Percentiles rank a stretch among this genome's conserved stretches.
phyloP scores from a whole-genome alignment of 2,113 vertebrate species.

The Urocitellus parryii region DNA sequence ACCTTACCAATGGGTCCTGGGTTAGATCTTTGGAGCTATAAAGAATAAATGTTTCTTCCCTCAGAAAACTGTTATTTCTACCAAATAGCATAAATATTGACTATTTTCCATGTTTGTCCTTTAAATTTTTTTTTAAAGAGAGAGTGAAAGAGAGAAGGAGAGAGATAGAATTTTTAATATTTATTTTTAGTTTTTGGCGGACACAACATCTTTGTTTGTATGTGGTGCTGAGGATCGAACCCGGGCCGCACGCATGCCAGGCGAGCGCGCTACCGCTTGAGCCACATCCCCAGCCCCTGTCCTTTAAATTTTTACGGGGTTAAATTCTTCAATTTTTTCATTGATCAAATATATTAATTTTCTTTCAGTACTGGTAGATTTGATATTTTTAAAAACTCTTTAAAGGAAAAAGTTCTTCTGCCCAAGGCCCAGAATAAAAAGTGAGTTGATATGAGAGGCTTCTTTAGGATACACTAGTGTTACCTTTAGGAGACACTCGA shows the following conservation, averaged over 20 bases:
- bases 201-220: no score
- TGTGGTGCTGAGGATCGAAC: no score
- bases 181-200: no score
- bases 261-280: no score
- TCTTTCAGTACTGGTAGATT: not conserved
- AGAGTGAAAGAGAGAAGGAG: no score
- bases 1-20: not conserved
- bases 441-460: not conserved
- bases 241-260: no score
- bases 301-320: not conserved
- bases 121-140: constrained; percentile 28
- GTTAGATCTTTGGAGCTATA: not conserved
- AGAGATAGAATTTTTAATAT: no score
- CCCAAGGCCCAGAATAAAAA: constrained; percentile 5
- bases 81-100: not conserved
- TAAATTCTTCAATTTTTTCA: not conserved
- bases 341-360: not conserved
- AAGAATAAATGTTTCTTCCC: not conserved
- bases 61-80: constrained; percentile 13
- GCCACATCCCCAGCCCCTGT: no score
- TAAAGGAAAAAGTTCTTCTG: constrained; percentile 29
- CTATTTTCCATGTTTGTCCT: not conserved
- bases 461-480: not conserved
- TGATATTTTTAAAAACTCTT: not conserved
- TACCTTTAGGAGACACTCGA: not conserved